Evolutionary conservation across 1,140 invertebrate genomes (phyloP), one percentile per base, ranked within the genome.

Genomic region (Littorina saxatilis): DNA sequence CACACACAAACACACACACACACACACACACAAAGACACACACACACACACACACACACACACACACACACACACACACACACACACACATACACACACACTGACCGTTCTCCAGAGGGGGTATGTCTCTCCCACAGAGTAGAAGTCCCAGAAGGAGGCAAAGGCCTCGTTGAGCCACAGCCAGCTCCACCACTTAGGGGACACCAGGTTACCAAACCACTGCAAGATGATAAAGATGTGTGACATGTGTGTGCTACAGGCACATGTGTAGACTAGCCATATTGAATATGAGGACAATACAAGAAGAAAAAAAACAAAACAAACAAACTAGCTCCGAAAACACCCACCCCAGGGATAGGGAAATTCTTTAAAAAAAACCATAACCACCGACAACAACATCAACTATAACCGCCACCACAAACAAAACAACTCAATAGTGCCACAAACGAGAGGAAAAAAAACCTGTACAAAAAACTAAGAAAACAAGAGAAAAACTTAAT

Each of bases 121-220:
- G 55, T 79, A 79, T 9, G 79, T 37, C 50, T 82, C 68, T 0
- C 76, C 81, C 5, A 82, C 70, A n/a, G 77, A n/a, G 29, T 84
- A 63, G 66, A 96, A 96, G 90, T 97, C 95, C 86, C 96, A 94
- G 88, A 95, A 97, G 27, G 85, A 88, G 2, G 92, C 92, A 82
- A 93, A 93, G n/a, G 92, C 93, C 87, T 94, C 93, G 82, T 93
- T 93, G 2, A 94, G 84, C 93, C 93, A 93, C 11, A 93, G 61
- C 82, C 92, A 88, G 80, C 88, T 86, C 92, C 93, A 93, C 93
- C 93, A 90, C 27, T 47, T 55, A 2, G 87, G 83, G 43, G 96
- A 96, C 0, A 97, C 96, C 29, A 97, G 91, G 92, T 97, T 97
- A 11, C 96, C 96, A 90, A 97, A 96, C 96, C 96, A 97, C 93